A percentile compares a stretch with the other conserved stretches of the same genome.
Evolutionary conservation across 2,113 vertebrate genomes (phyloP).

Genomic region (Ranitomeya imitator): DNA sequence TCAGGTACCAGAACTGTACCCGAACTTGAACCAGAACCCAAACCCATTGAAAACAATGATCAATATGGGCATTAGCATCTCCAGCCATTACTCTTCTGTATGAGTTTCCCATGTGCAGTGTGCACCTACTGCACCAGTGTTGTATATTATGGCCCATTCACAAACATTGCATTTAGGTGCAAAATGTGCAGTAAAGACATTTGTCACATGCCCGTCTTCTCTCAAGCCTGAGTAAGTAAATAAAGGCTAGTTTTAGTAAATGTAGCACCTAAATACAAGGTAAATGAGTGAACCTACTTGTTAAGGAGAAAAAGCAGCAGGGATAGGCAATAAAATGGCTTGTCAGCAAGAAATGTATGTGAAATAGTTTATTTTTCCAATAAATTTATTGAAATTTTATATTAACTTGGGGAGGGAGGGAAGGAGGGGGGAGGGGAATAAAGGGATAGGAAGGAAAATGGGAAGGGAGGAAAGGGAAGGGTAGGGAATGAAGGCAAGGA

Average conservation of each 20-base stretch:
- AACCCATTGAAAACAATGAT: too few species aligned
- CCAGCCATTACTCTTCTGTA: not conserved
- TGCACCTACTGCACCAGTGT: not conserved
- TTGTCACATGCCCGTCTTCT: not conserved
- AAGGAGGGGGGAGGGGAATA: too few species aligned
- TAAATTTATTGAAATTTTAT: too few species aligned
- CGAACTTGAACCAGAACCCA: too few species aligned
- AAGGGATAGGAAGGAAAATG: too few species aligned
- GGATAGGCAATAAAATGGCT: not conserved
- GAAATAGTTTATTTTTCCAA: not conserved
- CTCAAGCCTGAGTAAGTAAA: not conserved
- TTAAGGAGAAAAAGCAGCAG: not conserved
- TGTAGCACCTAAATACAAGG: not conserved
- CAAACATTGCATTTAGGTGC: not conserved
- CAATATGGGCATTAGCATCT: not conserved
- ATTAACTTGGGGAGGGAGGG: too few species aligned
- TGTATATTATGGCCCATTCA: not conserved
- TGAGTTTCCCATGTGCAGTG: not conserved
- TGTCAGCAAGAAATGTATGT: not conserved
- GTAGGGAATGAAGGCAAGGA: too few species aligned
- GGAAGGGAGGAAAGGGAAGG: too few species aligned
- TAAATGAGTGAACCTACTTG: not conserved
- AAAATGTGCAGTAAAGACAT: not conserved
- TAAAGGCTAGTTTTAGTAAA: not conserved
- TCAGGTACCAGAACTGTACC: too few species aligned